Evolutionary conservation across 2,113 vertebrate genomes (phyloP).

Genomic region (Nesogale talazaci): DNA sequence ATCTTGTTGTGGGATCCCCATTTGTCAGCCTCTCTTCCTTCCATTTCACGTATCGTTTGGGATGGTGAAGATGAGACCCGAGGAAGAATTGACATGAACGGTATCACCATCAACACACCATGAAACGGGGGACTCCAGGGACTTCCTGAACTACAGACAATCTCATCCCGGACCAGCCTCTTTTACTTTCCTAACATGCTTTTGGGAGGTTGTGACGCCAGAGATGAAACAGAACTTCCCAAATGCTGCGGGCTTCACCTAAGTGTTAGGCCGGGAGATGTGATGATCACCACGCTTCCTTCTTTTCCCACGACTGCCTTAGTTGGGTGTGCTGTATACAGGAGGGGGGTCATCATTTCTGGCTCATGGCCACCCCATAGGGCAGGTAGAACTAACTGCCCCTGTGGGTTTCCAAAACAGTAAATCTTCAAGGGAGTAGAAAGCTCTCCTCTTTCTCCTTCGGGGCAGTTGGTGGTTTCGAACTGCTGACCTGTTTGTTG

Average conservation of each 20-base stretch:
- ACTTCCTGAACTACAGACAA: conserved; percentile 10
- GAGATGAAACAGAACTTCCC: neutral
- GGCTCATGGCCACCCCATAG: no score
- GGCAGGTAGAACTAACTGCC: no score
- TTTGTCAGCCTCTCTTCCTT: neutral
- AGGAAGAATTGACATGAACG: neutral
- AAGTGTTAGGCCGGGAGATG: neutral
- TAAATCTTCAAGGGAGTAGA: no score
- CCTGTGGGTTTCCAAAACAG: no score
- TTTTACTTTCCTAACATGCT: neutral
- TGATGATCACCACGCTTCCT: neutral
- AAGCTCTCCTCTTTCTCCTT: no score
- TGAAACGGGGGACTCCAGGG: neutral
- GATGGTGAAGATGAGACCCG: neutral
- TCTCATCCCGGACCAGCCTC: neutral
- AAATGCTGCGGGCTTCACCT: conserved; percentile 13
- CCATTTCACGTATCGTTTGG: neutral
- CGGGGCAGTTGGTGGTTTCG: no score
- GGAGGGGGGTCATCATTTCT: no score
- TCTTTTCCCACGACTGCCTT: neutral
- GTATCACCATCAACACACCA: neutral
- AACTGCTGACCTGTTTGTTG: no score
- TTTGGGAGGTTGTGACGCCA: neutral
- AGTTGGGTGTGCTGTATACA: no score
- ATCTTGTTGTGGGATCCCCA: neutral